Evolutionary conservation across 2,113 vertebrate species (phyloP).

Genomic region (Etheostoma cragini): DNA sequence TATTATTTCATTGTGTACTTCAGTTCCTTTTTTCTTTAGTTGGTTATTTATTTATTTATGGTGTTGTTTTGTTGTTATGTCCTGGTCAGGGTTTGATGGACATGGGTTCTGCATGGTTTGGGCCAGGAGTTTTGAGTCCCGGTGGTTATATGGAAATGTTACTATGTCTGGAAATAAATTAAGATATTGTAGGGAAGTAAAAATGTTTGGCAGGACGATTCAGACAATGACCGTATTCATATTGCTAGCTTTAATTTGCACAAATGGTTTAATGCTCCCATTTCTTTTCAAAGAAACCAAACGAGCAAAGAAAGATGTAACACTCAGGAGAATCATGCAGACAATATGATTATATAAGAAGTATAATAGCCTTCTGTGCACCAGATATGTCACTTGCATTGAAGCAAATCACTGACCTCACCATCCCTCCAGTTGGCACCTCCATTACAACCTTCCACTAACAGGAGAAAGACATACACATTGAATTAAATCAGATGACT

Average conservation of each 20-base stretch:
- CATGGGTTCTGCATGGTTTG: too few species aligned
- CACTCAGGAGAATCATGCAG: background rate
- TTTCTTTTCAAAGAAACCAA: background rate
- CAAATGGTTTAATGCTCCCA: background rate
- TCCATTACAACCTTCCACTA: background rate
- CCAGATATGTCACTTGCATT: constrained; percentile 15
- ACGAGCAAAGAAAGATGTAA: background rate
- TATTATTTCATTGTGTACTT: too few species aligned
- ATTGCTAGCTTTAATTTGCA: background rate
- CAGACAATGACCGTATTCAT: constrained; percentile 22
- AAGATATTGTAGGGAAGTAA: background rate
- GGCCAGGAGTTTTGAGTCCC: too few species aligned
- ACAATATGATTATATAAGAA: background rate
- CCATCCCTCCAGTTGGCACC: background rate
- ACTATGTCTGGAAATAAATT: too few species aligned
- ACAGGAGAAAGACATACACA: background rate
- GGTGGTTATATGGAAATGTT: too few species aligned
- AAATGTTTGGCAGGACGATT: constrained; percentile 3
- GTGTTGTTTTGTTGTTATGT: too few species aligned
- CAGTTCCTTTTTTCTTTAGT: too few species aligned
- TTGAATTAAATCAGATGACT: constrained; percentile 6
- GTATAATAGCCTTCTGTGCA: background rate
- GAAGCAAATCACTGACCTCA: background rate
- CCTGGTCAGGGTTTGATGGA: too few species aligned
- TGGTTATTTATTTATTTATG: too few species aligned